Percentiles rank a stretch among this genome's conserved stretches.
These are phyloP conservation scores for Hyles euphorbiae DNA, from an alignment of 1,140 invertebrate species.

Conservation along the genomic window DNA sequence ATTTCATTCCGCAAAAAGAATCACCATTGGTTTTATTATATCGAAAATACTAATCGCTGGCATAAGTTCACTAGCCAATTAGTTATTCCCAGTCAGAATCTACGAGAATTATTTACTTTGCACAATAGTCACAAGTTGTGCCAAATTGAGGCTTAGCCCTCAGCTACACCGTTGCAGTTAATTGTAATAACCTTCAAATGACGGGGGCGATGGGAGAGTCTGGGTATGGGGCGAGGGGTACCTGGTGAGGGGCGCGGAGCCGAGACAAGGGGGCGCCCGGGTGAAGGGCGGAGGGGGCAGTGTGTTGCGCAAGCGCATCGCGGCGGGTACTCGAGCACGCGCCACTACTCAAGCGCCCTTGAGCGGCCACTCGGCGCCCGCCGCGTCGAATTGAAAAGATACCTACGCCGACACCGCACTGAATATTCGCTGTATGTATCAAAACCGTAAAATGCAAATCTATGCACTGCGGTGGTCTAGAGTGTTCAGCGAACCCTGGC, in stretches of 20 bases:
- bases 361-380: constrained; percentile 57
- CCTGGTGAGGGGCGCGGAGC: no score
- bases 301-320: constrained; percentile 62
- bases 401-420: constrained; percentile 68
- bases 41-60: no score
- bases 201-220: constrained; percentile 16
- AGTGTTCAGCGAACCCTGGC: constrained; percentile 53
- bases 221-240: neutral
- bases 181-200: constrained; percentile 60
- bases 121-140: constrained; percentile 30
- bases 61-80: no score
- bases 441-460: constrained; percentile 75
- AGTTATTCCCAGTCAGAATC: no score
- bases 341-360: constrained; percentile 61
- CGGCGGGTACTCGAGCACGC: constrained; percentile 64
- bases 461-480: constrained; percentile 71
- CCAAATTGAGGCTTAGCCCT: constrained; percentile 61
- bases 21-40: no score
- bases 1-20: no score
- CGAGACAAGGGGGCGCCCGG: neutral
- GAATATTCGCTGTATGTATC: constrained; percentile 73
- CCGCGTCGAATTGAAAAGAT: constrained; percentile 73
- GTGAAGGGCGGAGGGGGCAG: constrained; percentile 16
- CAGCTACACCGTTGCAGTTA: constrained; percentile 48
- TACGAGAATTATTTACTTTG: no score